phyloP scores from a whole-genome alignment of 2,113 vertebrate species.

The Lagopus muta region DNA sequence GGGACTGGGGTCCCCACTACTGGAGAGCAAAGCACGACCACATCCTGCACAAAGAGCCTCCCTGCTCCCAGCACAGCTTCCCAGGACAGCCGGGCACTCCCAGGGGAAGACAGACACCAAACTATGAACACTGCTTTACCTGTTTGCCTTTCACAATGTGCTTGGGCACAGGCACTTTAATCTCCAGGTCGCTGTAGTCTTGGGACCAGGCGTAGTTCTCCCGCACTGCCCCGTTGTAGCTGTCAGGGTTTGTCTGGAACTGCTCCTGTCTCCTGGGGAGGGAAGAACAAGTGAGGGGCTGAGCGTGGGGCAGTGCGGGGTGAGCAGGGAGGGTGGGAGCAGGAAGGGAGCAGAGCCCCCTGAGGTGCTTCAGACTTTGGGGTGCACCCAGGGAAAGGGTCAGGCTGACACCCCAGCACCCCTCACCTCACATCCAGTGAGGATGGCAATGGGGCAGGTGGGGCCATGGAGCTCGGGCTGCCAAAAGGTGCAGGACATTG shows the following conservation, averaged over 20 bases:
- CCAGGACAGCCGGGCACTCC: rapidly evolving
- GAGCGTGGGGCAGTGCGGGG: background rate
- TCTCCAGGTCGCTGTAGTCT: slow-evolving; percentile 94
- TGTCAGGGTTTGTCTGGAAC: slow-evolving; percentile 89
- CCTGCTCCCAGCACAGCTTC: background rate
- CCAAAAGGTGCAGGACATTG: background rate
- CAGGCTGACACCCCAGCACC: background rate
- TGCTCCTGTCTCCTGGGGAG: slow-evolving; percentile 77
- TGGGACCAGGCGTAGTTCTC: slow-evolving; percentile 92
- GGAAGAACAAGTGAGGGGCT: background rate
- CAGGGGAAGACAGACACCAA: background rate
- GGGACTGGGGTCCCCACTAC: background rate
- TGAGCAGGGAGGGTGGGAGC: background rate
- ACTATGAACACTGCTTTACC: slow-evolving; percentile 65
- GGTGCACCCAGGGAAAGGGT: background rate
- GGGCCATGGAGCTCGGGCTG: background rate
- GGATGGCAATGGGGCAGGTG: background rate
- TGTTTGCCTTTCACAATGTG: slow-evolving; percentile 90
- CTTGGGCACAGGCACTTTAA: slow-evolving; percentile 89
- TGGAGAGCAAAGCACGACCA: background rate
- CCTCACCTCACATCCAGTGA: too few species aligned
- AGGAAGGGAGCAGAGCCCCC: background rate
- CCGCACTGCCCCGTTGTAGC: slow-evolving; percentile 93
- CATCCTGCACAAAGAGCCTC: background rate
- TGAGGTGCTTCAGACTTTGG: too few species aligned